Evolutionary conservation across 2,113 vertebrate genomes (phyloP).

Genomic region (Grammomys dolichurus): DNA sequence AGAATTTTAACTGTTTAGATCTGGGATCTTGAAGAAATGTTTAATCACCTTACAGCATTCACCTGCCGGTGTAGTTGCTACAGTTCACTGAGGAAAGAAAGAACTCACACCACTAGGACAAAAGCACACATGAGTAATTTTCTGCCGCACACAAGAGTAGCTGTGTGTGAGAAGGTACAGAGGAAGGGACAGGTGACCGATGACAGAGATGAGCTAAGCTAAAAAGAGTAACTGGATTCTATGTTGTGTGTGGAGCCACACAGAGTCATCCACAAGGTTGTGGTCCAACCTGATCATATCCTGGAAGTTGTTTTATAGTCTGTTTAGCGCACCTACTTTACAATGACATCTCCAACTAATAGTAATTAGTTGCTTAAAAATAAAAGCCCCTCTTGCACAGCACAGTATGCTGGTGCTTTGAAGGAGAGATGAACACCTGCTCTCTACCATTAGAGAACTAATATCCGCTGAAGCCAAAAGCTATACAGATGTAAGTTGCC

Average conservation of each 20-base stretch:
- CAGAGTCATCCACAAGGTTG: neutral
- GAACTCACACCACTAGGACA: no score
- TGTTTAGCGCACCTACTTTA: neutral
- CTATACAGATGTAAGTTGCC: conserved; percentile 49
- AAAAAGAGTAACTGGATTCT: neutral
- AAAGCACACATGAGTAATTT: neutral
- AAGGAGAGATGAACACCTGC: conserved; percentile 60
- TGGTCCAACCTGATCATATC: neutral
- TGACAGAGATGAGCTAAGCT: neutral
- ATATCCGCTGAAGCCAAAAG: conserved; percentile 22
- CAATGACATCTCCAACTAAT: neutral
- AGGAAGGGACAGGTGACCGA: neutral
- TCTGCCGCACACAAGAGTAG: rapidly evolving
- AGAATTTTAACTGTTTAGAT: neutral
- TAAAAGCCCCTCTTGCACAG: conserved; percentile 1
- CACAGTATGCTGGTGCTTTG: neutral
- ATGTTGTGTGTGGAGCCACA: neutral
- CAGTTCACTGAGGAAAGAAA: neutral
- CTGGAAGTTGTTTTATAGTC: neutral
- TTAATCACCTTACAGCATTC: neutral
- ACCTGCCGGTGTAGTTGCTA: neutral
- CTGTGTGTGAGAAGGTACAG: neutral
- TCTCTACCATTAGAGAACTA: conserved; percentile 46
- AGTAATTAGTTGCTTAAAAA: conserved; percentile 46
- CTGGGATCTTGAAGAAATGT: neutral